Conservation (phyloP, 1,140 invertebrate genomes). For the Camponotus floridanus region DNA sequence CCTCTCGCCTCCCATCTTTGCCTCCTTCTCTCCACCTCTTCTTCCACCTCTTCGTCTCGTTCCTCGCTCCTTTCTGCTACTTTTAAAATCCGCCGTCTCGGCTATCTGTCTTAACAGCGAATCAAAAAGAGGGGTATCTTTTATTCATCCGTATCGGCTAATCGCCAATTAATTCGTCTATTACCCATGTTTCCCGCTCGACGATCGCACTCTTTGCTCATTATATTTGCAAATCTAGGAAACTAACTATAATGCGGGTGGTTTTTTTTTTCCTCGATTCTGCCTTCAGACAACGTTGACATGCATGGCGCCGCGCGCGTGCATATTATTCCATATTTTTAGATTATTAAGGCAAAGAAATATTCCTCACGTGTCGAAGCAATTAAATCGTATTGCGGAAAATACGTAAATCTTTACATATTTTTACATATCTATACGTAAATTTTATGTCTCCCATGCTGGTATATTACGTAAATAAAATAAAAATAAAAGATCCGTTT, state of each 20-base stretch:
- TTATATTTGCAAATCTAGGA: conserved; percentile 53
- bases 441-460: neutral
- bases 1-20: neutral
- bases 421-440: no score
- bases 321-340: neutral
- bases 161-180: conserved; percentile 59
- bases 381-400: neutral
- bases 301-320: neutral
- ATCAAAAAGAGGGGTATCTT: conserved; percentile 44
- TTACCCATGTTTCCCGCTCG: conserved; percentile 16
- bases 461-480: no score
- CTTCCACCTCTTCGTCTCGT: neutral
- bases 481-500: conserved; percentile 6
- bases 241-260: neutral
- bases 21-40: neutral
- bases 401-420: neutral
- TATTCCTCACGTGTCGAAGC: neutral
- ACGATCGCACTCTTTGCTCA: neutral
- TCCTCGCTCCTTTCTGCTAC: conserved; percentile 9
- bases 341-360: neutral
- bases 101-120: conserved; percentile 62
- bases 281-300: neutral
- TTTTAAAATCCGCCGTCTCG: conserved; percentile 59
- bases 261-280: neutral
- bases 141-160: conserved; percentile 35